Percentiles rank a stretch among this genome's conserved stretches.
Conservation (phyloP, 2,888 invertebrate genomes). For the Agrotis exclamationis region DNA sequence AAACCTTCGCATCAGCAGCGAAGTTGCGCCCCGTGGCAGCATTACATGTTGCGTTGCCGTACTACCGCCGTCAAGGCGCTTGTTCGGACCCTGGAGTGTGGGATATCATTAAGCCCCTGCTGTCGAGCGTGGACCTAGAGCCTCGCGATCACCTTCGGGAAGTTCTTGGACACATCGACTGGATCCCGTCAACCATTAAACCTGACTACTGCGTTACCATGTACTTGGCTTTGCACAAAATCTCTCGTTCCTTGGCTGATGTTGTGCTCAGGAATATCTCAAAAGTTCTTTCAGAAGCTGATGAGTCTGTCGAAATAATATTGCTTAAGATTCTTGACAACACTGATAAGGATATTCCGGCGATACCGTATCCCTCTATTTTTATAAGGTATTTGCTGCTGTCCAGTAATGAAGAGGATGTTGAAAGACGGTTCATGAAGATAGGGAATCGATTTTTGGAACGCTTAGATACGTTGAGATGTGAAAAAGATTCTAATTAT, state of each 20-base stretch:
- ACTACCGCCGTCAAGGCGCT: constrained; percentile 61
- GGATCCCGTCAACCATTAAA: constrained; percentile 68
- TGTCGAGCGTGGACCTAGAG: constrained; percentile 66
- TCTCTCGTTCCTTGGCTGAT: constrained; percentile 52
- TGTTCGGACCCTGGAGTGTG: constrained; percentile 68
- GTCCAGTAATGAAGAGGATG: constrained; percentile 67
- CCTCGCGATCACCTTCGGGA: constrained; percentile 44
- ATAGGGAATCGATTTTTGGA: constrained; percentile 71
- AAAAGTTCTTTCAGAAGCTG: constrained; percentile 63
- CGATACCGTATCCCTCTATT: constrained; percentile 68
- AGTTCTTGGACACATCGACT: constrained; percentile 49
- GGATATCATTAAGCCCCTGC: constrained; percentile 71
- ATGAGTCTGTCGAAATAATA: constrained; percentile 63
- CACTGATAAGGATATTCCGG: constrained; percentile 36
- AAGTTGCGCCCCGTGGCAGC: constrained; percentile 59
- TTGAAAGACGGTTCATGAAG: constrained; percentile 64
- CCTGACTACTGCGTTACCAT: constrained; percentile 73
- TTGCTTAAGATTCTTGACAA: constrained; percentile 58
- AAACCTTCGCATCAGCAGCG: constrained; percentile 37
- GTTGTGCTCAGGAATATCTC: constrained; percentile 66
- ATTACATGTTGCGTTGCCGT: constrained; percentile 69
- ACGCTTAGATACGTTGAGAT: constrained; percentile 55
- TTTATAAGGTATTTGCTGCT: constrained; percentile 75
- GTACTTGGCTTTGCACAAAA: constrained; percentile 64
- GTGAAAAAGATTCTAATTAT: constrained; percentile 13